Conservation (phyloP, 2,888 invertebrate genomes). For the Notocelia uddmanniana region DNA sequence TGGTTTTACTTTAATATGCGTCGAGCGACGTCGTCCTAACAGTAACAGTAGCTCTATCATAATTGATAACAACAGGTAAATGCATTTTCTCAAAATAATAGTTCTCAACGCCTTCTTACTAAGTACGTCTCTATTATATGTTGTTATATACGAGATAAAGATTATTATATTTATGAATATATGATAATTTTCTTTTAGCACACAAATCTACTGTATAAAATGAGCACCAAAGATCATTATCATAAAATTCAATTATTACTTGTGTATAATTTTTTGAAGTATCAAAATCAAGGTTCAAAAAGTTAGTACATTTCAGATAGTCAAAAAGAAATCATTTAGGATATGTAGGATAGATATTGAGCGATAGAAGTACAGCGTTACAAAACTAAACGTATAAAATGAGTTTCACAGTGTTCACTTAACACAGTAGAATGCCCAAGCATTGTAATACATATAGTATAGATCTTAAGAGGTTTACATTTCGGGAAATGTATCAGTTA, state of each 20-base stretch:
- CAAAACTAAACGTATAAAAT: slow-evolving; percentile 39
- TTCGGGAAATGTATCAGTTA: slow-evolving; percentile 54
- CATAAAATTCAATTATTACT: slow-evolving; percentile 35
- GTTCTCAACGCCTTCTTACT: slow-evolving; percentile 60
- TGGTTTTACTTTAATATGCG: slow-evolving; percentile 5
- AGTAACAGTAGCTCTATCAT: slow-evolving; percentile 62
- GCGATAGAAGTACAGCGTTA: slow-evolving; percentile 47
- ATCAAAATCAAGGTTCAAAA: slow-evolving; percentile 46
- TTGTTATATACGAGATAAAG: slow-evolving; percentile 46
- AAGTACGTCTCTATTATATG: slow-evolving; percentile 52
- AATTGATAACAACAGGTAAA: slow-evolving; percentile 72
- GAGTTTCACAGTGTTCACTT: slow-evolving; percentile 61
- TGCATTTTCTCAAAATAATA: slow-evolving; percentile 78
- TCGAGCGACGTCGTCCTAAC: slow-evolving; percentile 45
- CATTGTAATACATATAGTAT: slow-evolving; percentile 57
- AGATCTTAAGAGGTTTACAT: slow-evolving; percentile 52
- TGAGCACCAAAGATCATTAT: slow-evolving; percentile 63
- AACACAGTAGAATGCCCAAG: slow-evolving; percentile 65
- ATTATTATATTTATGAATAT: slow-evolving; percentile 47
- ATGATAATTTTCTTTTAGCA: slow-evolving; percentile 54
- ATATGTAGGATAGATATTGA: slow-evolving; percentile 47
- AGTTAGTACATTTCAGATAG: slow-evolving; percentile 44
- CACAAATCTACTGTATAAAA: slow-evolving; percentile 69
- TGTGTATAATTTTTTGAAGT: slow-evolving; percentile 44
- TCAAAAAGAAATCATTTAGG: slow-evolving; percentile 40